Conservation (phyloP, 2,113 vertebrate species). For the Eurystomus gularis region DNA sequence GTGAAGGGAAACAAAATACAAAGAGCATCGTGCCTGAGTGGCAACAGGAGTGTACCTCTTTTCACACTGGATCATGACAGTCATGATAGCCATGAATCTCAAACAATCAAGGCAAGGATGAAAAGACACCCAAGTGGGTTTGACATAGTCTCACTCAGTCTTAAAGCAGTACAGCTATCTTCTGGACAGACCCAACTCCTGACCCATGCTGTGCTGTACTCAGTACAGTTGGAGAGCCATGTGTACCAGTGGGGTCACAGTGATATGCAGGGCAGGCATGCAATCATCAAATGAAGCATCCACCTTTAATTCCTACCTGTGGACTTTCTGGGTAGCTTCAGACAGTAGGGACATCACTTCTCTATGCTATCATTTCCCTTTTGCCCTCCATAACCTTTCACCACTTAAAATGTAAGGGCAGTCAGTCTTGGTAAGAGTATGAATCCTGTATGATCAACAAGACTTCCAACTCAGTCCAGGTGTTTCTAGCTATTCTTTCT, state of each 20-base stretch:
- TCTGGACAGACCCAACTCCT: background rate
- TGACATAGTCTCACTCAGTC: background rate
- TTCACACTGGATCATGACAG: rapidly evolving
- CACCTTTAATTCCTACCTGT: background rate
- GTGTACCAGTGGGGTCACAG: background rate
- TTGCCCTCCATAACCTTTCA: background rate
- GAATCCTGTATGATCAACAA: background rate
- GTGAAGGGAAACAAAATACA: background rate
- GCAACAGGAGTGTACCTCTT: rapidly evolving
- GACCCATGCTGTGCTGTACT: background rate
- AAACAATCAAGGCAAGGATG: background rate
- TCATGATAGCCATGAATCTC: background rate
- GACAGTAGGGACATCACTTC: background rate
- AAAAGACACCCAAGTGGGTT: background rate
- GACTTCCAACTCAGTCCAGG: background rate
- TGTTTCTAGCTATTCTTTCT: background rate
- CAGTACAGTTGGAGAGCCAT: background rate
- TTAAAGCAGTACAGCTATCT: background rate
- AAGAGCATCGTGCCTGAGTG: background rate
- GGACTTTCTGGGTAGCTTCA: background rate
- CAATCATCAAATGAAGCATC: background rate
- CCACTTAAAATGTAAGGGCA: background rate
- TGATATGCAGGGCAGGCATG: background rate
- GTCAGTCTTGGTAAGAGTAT: background rate
- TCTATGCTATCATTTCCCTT: background rate